phyloP scores from a whole-genome alignment of 2,888 invertebrate species.

The Creontiades dilutus region DNA sequence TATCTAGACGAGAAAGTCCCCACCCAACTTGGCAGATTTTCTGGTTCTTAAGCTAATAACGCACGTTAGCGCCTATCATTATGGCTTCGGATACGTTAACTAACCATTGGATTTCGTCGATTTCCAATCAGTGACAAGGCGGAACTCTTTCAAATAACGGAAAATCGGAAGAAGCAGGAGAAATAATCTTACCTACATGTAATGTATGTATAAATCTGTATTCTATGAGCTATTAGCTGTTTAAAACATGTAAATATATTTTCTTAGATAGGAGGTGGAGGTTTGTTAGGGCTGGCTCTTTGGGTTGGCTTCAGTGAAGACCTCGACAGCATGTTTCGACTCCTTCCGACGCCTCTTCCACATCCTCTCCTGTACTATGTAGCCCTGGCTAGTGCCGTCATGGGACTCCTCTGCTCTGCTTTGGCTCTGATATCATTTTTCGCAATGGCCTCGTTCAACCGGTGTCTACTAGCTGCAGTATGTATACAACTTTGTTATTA shows the following conservation, averaged over 20 bases:
- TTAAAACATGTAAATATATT: background rate
- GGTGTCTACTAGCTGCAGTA: conserved; percentile 85
- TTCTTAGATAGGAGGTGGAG: conserved; percentile 85
- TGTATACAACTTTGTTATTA: conserved; percentile 77
- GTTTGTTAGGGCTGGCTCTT: conserved; percentile 86
- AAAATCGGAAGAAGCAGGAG: no score
- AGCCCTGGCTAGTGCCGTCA: conserved; percentile 84
- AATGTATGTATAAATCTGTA: no score
- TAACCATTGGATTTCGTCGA: no score
- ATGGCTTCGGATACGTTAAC: no score
- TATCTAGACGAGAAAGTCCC: no score
- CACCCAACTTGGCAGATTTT: no score
- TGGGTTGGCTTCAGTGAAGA: conserved; percentile 86
- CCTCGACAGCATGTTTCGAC: conserved; percentile 78
- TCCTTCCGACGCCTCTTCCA: conserved; percentile 83
- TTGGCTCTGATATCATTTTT: conserved; percentile 89
- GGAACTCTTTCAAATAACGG: no score
- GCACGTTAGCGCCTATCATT: no score
- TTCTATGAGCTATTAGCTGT: no score
- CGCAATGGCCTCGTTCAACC: conserved; percentile 87
- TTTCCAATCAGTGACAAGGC: no score
- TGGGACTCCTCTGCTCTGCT: conserved; percentile 85
- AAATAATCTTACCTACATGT: no score
- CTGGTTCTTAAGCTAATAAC: no score
- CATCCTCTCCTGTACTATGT: conserved; percentile 89